These are phyloP conservation scores for Marasmarcha lunaedactyla DNA, from an alignment of 2,888 invertebrate species.

Conservation along the genomic window DNA sequence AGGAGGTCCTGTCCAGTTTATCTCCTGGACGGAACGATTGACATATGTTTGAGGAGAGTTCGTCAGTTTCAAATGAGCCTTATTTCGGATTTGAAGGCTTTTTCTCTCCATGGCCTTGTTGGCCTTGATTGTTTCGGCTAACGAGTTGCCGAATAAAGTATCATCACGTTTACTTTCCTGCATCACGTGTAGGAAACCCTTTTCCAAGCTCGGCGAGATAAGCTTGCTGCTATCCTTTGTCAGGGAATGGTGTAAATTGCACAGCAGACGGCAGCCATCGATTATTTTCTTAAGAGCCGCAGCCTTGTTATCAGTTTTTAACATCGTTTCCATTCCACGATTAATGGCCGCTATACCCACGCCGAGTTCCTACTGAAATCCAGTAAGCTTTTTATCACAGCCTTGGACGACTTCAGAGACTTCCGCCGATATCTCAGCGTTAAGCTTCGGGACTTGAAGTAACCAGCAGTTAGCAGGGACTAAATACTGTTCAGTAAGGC, in stretches of 20 bases:
- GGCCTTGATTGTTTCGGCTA: slow-evolving; percentile 13
- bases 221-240: slow-evolving; percentile 13
- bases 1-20: slow-evolving; percentile 14
- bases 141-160: slow-evolving; percentile 8
- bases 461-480: slow-evolving; percentile 3
- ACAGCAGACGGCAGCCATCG: slow-evolving; percentile 13
- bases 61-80: neutral
- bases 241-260: slow-evolving; percentile 10
- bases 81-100: slow-evolving; percentile 7
- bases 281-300: slow-evolving; percentile 13
- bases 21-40: slow-evolving; percentile 6
- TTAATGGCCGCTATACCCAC: neutral
- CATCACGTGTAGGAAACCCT: too few species aligned
- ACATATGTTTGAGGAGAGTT: neutral
- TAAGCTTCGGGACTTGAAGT: neutral
- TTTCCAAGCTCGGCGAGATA: slow-evolving; percentile 13
- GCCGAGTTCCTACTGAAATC: neutral
- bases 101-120: slow-evolving; percentile 8
- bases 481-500: slow-evolving; percentile 2
- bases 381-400: neutral
- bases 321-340: slow-evolving; percentile 3
- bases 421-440: slow-evolving; percentile 3
- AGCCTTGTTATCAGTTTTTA: slow-evolving; percentile 11
- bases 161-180: slow-evolving; percentile 13
- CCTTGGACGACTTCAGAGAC: slow-evolving; percentile 1